Conservation (phyloP, 2,888 invertebrate genomes). For the Carcina quercana region DNA sequence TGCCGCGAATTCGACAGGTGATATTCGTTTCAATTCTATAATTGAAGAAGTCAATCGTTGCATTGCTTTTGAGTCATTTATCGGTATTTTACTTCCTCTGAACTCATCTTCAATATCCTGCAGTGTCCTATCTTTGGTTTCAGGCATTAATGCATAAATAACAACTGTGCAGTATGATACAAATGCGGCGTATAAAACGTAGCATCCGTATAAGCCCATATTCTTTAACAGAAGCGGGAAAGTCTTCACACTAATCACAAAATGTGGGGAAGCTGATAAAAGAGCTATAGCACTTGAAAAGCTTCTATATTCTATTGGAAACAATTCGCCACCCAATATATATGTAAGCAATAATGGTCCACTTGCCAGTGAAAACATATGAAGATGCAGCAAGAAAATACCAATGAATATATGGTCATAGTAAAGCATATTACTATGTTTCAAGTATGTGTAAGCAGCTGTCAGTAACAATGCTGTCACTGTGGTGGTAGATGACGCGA, state of each 20-base stretch:
- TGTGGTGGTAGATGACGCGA: background rate
- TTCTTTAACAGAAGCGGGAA: constrained; percentile 34
- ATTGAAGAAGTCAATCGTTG: background rate
- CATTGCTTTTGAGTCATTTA: background rate
- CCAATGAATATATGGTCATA: constrained; percentile 7
- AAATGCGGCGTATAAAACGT: constrained; percentile 21
- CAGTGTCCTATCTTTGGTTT: constrained; percentile 35
- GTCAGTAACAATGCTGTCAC: background rate
- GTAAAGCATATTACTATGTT: background rate
- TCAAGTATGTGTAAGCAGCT: background rate
- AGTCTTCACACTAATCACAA: constrained; percentile 28
- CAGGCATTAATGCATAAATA: constrained; percentile 29
- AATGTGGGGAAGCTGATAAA: constrained; percentile 34
- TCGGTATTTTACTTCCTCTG: constrained; percentile 5
- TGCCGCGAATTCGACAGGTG: no score
- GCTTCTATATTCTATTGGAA: constrained; percentile 42
- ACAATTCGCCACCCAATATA: constrained; percentile 72
- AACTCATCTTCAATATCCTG: constrained; percentile 37
- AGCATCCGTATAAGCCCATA: constrained; percentile 30
- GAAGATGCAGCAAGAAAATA: background rate
- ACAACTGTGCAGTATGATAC: constrained; percentile 19
- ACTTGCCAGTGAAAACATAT: constrained; percentile 66
- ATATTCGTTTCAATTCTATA: no score
- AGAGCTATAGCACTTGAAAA: constrained; percentile 53
- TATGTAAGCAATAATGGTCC: constrained; percentile 79